Evolutionary conservation across 2,113 vertebrate genomes (phyloP), one percentile per base, ranked within the genome.

Genomic region (Saimiri boliviensis): DNA sequence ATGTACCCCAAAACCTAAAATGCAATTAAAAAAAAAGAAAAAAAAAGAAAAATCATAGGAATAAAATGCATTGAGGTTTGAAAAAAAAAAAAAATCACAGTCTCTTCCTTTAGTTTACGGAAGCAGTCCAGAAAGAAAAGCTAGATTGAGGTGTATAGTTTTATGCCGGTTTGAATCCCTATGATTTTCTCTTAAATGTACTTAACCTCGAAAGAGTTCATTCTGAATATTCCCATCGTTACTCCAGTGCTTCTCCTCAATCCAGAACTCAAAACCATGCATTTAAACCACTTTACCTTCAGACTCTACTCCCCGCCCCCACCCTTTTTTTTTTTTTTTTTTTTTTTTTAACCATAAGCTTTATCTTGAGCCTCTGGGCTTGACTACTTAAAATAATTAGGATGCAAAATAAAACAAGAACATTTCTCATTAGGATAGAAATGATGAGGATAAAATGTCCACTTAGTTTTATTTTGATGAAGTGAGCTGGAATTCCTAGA

Each of bases 381-480:
- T 94, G 47, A 60, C 60, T 94, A 89, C 63, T 94, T 95, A 89
- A 97, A 89, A 86, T 90, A 94, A 86, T 85, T 96, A 95, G 30
- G 82, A 66, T 68, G 52, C 47, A 89, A 63, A 94, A 86, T n/a
- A 88, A 84, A 94, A 83, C 8, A 80, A 93, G 45, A 93, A 73
- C 49, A 88, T 87, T 92, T 93, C 68, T 95, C 54, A 56, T 88
- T 88, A 82, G 74, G n/a, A 68, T 40, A 90, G n/a, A 73, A 92
- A 66, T 86, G 63, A 96, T 77, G 87, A 82, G 71, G 95, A 89
- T 30, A 92, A 37, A 68, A 54, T 71, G 40, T 87, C 35, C 80
- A 76, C 40, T 89, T 91, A 45, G 17, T 88, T 94, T 96, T 73
- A 17, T 94, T 86, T 63, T 94, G 52, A 84, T 94, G 97, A 92